Evolutionary conservation across 1,140 invertebrate species (phyloP).

Genomic region (Andricus grossulariae): DNA sequence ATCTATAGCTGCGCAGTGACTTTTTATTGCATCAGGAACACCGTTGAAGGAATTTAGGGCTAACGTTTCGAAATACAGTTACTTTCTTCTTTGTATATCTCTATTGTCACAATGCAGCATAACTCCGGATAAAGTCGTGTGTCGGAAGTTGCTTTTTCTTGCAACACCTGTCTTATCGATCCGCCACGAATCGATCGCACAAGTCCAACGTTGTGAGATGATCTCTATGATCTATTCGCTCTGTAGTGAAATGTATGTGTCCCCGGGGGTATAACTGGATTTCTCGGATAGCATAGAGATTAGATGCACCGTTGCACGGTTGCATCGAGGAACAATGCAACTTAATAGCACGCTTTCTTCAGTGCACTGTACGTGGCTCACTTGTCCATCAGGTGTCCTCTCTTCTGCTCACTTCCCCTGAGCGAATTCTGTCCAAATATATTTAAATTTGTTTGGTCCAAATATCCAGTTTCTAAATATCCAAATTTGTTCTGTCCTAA

Average conservation of each 20-base stretch:
- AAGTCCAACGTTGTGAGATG: conserved; percentile 57
- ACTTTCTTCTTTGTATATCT: background rate
- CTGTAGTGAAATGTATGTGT: conserved; percentile 54
- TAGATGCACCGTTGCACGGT: conserved; percentile 65
- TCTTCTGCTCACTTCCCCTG: too few relatives aligned
- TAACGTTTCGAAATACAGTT: background rate
- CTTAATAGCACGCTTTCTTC: conserved; percentile 58
- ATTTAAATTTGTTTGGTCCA: too few relatives aligned
- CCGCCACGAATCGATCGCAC: conserved; percentile 60
- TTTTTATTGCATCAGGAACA: background rate
- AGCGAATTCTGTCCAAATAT: too few relatives aligned
- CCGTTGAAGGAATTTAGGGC: background rate
- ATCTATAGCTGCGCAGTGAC: background rate
- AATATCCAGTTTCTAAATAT: too few relatives aligned
- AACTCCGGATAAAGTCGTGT: conserved; percentile 36
- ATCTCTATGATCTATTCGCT: conserved; percentile 63
- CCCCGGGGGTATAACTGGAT: conserved; percentile 66
- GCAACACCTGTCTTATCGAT: conserved; percentile 61
- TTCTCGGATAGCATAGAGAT: conserved; percentile 56
- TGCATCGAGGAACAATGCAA: conserved; percentile 61
- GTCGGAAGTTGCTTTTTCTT: conserved; percentile 56
- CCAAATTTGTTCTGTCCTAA: too few relatives aligned
- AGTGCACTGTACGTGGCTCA: conserved; percentile 34
- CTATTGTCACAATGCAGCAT: conserved; percentile 10
- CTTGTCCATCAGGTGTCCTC: conserved; percentile 43